These are phyloP conservation scores for Trimorus sp. DNA, from an alignment of 2,888 invertebrate genomes.

Conservation along the genomic window DNA sequence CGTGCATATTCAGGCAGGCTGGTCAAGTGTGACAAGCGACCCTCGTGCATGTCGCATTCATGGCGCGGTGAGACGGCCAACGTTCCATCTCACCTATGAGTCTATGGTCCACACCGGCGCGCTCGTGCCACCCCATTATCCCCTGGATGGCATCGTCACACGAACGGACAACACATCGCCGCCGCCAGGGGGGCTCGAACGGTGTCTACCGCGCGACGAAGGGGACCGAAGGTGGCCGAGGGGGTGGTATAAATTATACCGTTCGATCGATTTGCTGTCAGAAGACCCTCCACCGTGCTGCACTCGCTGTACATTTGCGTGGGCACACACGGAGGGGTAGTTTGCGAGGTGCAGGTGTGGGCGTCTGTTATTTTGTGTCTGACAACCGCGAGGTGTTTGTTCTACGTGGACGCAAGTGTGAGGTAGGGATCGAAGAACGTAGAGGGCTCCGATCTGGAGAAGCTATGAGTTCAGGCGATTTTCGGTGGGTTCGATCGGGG, in stretches of 20 bases:
- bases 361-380: conserved; percentile 63
- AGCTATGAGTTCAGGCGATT: too few species aligned
- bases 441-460: too few species aligned
- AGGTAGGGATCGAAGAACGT: conserved; percentile 13
- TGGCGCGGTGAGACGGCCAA: conserved; percentile 68
- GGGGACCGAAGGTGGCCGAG: conserved; percentile 72
- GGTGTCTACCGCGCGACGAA: conserved; percentile 66
- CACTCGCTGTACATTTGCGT: conserved; percentile 66
- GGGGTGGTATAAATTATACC: conserved; percentile 82
- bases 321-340: conserved; percentile 20
- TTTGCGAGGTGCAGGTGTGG: conserved; percentile 60
- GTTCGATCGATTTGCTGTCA: conserved; percentile 82
- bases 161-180: conserved; percentile 75
- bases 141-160: conserved; percentile 71
- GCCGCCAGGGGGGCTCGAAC: conserved; percentile 74
- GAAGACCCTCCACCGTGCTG: conserved; percentile 77
- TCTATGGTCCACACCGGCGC: conserved; percentile 67
- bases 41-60: conserved; percentile 70
- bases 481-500: too few species aligned
- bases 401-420: conserved; percentile 56
- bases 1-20: conserved; percentile 62
- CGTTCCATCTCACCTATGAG: conserved; percentile 72
- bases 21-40: conserved; percentile 73
- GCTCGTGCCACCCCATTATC: conserved; percentile 73
- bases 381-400: conserved; percentile 55